phyloP scores from a whole-genome alignment of 2,888 invertebrate genomes.

The Isotomurus palustris region DNA sequence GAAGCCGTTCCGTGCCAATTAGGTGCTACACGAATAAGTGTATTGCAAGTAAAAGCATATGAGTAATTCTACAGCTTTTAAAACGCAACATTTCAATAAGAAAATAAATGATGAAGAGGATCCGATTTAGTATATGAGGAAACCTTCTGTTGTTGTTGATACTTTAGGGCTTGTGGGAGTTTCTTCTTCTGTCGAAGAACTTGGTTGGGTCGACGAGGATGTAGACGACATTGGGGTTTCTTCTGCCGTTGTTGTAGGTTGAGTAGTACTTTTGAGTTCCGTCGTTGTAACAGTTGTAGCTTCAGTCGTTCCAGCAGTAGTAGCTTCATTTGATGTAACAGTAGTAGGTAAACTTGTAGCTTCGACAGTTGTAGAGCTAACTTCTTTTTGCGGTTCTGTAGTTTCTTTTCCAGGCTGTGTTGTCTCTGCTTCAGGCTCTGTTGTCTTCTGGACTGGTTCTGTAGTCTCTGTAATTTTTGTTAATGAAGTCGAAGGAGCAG shows the following conservation, averaged over 20 bases:
- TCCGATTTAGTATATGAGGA: too few species aligned
- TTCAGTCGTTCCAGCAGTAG: background rate
- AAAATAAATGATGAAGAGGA: too few species aligned
- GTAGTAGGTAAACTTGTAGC: conserved; percentile 1
- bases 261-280: background rate
- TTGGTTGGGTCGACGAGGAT: background rate
- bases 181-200: background rate
- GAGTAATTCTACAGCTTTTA: too few species aligned
- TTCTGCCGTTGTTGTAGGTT: background rate
- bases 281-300: background rate
- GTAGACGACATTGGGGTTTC: background rate
- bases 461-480: conserved; percentile 2
- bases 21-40: too few species aligned
- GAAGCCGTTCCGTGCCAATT: too few species aligned
- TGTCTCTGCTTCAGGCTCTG: too few species aligned
- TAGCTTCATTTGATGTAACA: background rate
- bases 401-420: too few species aligned
- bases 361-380: background rate
- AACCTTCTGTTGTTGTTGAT: too few species aligned
- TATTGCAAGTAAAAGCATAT: too few species aligned
- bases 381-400: background rate
- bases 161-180: background rate
- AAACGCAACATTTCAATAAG: too few species aligned
- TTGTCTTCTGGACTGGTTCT: background rate
- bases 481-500: background rate